Percentiles rank a stretch among this genome's conserved stretches.
phyloP scores from a whole-genome alignment of 2,888 invertebrate species.

The Troides aeacus region DNA sequence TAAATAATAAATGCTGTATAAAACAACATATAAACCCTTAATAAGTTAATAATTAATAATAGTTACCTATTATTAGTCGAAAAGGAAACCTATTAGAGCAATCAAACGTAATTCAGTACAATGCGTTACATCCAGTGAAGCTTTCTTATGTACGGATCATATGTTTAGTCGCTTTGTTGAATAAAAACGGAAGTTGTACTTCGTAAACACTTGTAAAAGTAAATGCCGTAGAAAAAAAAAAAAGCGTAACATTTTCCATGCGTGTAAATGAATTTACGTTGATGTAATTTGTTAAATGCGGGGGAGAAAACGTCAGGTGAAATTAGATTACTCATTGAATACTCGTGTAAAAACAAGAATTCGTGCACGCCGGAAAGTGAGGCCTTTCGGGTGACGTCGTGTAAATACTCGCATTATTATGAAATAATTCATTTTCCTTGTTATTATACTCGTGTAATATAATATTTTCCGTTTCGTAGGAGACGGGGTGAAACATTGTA shows the following conservation, averaged over 20 bases:
- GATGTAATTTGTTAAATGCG: conserved; percentile 10
- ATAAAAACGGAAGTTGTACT: not conserved
- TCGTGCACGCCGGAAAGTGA: not conserved
- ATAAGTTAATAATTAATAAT: too few species aligned
- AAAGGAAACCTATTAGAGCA: too few species aligned
- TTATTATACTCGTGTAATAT: too few species aligned
- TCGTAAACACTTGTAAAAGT: not conserved
- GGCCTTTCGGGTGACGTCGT: not conserved
- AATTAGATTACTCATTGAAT: conserved; percentile 8
- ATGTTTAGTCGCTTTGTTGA: too few species aligned
- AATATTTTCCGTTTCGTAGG: too few species aligned
- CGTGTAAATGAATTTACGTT: conserved; percentile 2
- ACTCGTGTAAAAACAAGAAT: conserved; percentile 1
- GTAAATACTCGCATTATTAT: not conserved
- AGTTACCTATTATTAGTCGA: too few species aligned
- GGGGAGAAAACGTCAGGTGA: conserved; percentile 13
- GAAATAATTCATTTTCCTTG: not conserved
- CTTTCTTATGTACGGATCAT: too few species aligned
- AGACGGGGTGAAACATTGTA: too few species aligned
- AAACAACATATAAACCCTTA: too few species aligned
- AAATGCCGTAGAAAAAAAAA: not conserved
- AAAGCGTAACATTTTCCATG: not conserved
- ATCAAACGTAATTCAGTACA: too few species aligned
- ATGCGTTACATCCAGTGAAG: too few species aligned
- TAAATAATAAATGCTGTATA: too few species aligned